Conservation (phyloP, 1,140 invertebrate genomes). For the Zaprionus gabonicus region DNA sequence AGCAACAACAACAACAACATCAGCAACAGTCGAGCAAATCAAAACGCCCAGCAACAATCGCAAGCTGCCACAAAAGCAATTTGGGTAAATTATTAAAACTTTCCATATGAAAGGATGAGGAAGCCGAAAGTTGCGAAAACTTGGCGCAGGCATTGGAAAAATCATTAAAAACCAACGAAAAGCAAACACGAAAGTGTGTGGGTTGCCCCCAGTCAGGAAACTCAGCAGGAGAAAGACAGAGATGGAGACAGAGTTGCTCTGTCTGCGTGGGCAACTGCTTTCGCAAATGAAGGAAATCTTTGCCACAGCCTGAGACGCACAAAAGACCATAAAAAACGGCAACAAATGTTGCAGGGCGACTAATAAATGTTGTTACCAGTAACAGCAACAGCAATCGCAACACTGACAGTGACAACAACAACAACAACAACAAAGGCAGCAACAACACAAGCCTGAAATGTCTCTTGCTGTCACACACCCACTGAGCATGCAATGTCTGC, state of each 20-base stretch:
- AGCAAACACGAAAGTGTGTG: constrained; percentile 42
- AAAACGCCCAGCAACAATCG: constrained; percentile 37
- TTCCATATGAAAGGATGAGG: constrained; percentile 63
- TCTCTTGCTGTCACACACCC: constrained; percentile 54
- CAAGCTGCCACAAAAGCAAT: constrained; percentile 70
- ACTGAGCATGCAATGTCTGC: constrained; percentile 38
- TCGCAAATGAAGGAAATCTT: constrained; percentile 71
- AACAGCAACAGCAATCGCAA: constrained; percentile 31
- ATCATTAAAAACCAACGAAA: constrained; percentile 49
- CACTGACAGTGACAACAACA: constrained; percentile 46
- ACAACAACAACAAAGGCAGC: constrained; percentile 38
- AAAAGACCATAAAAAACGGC: constrained; percentile 69
- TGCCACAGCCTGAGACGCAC: constrained; percentile 37
- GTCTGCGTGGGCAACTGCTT: constrained; percentile 49
- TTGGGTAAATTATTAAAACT: constrained; percentile 78
- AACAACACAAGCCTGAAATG: constrained; percentile 50
- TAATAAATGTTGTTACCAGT: constrained; percentile 71
- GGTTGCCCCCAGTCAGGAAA: background rate
- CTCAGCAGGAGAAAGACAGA: background rate
- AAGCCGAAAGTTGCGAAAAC: constrained; percentile 35
- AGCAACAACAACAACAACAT: constrained; percentile 25
- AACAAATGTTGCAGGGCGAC: constrained; percentile 76
- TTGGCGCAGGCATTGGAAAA: constrained; percentile 36
- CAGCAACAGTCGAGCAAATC: constrained; percentile 45
- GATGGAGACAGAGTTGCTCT: constrained; percentile 12